Evolutionary conservation across 1,140 invertebrate genomes (phyloP).

Genomic region (Steinernema khuongi): DNA sequence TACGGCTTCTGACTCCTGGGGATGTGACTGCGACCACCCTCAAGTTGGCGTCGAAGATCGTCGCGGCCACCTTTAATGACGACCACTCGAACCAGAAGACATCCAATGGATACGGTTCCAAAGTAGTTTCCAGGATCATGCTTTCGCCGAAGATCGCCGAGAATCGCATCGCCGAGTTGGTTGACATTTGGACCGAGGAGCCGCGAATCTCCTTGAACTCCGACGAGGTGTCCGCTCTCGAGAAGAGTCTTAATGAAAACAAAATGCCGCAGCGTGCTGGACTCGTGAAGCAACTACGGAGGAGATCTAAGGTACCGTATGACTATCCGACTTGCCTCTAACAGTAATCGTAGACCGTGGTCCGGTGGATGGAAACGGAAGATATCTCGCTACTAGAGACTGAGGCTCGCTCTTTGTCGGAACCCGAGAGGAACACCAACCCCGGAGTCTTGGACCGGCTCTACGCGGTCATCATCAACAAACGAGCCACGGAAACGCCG

Average conservation of each 20-base stretch:
- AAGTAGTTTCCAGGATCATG: background rate
- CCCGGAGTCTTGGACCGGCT: background rate
- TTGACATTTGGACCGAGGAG: background rate
- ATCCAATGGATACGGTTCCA: background rate
- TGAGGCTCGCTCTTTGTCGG: background rate
- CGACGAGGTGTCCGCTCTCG: background rate
- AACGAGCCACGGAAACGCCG: background rate
- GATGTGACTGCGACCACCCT: background rate
- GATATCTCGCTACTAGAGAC: background rate
- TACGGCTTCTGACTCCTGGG: background rate
- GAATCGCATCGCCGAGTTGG: background rate
- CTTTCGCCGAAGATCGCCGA: background rate
- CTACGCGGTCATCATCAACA: background rate
- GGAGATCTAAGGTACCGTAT: background rate
- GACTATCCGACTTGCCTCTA: background rate
- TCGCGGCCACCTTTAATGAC: background rate
- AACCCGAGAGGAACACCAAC: background rate
- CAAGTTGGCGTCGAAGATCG: background rate
- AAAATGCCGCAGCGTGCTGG: background rate
- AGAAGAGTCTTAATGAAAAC: background rate
- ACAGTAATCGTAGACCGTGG: background rate
- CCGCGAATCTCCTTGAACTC: background rate
- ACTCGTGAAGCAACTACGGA: background rate
- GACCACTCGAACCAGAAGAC: background rate
- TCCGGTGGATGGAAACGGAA: conserved; percentile 9